Evolutionary conservation across 2,797 vertebrate genomes (phyloP).

Genomic region (Notoglanidium macrostoma): DNA sequence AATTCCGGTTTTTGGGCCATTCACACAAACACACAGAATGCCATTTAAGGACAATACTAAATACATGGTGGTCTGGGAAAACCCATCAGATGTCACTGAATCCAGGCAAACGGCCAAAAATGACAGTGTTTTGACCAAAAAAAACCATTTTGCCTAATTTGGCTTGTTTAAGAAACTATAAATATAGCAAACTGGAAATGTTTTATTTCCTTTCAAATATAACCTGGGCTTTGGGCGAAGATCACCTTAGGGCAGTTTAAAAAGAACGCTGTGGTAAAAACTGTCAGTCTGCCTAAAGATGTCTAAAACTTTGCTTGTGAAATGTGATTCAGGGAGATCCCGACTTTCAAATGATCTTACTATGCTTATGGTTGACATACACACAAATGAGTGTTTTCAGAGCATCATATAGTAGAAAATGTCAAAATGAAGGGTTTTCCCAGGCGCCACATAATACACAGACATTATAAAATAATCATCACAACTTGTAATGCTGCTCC

Average conservation of each 20-base stretch:
- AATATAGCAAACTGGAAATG: not conserved
- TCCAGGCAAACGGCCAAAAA: not conserved
- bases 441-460: not conserved
- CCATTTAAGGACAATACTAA: not conserved
- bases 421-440: not conserved
- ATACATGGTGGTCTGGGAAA: not conserved
- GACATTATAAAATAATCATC: slow-evolving; percentile 7
- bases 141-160: not conserved
- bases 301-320: not conserved
- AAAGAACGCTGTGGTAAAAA: not conserved
- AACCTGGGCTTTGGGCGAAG: not conserved
- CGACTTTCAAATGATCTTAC: not conserved
- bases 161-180: not conserved
- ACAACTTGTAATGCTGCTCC: not conserved
- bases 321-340: not conserved
- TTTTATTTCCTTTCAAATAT: not conserved
- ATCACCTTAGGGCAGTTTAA: not conserved
- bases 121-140: not conserved
- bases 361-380: not conserved
- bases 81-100: not conserved
- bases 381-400: not conserved
- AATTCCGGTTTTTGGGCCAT: not conserved
- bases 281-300: not conserved
- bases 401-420: not conserved
- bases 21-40: not conserved